phyloP scores from a whole-genome alignment of 2,113 vertebrate genomes.

The Mellivora capensis region DNA sequence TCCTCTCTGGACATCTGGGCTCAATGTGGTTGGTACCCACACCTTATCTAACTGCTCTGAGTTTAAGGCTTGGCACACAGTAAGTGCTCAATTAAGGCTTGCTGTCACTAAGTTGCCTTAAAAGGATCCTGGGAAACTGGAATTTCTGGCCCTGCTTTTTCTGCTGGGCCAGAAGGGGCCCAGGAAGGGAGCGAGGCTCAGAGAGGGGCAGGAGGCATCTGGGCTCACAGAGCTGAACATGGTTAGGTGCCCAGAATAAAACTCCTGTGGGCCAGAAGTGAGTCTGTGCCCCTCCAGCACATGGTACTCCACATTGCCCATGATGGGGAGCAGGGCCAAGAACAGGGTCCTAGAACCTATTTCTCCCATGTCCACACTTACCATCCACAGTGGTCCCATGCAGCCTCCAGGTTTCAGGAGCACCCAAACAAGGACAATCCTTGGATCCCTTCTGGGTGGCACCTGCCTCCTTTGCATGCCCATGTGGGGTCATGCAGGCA shows the following conservation, averaged over 20 bases:
- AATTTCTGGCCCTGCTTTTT: background rate
- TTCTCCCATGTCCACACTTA: background rate
- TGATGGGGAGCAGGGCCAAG: background rate
- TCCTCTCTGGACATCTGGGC: background rate
- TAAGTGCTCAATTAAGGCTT: background rate
- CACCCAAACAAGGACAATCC: background rate
- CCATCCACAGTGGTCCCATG: background rate
- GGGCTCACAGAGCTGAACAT: background rate
- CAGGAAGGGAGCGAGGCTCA: background rate
- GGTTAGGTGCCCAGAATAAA: background rate
- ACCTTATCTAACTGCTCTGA: background rate
- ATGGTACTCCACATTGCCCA: accelerated
- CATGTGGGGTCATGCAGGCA: background rate
- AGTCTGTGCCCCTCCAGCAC: background rate
- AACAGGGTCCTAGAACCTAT: background rate
- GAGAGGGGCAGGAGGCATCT: background rate
- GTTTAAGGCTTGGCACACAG: background rate
- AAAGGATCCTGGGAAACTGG: background rate
- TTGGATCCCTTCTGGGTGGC: accelerated
- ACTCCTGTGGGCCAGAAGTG: background rate
- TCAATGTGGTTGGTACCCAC: background rate
- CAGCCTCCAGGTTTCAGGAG: background rate
- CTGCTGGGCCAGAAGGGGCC: background rate
- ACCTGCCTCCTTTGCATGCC: background rate
- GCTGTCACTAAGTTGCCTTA: background rate